phyloP scores from a whole-genome alignment of 2,113 vertebrate species.

The Chitala chitala region DNA sequence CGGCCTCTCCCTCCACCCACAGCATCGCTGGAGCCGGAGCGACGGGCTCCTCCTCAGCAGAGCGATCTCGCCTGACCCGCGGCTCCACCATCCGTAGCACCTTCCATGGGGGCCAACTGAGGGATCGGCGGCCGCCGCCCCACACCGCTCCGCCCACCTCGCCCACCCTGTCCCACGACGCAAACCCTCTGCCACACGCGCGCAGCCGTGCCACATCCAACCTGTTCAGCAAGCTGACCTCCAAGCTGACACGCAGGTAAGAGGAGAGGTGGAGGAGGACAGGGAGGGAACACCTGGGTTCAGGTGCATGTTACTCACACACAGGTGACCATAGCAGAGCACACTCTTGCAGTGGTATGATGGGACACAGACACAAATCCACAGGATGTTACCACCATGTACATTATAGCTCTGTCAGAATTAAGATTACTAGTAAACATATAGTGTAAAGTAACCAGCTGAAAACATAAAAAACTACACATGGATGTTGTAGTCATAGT shows the following conservation, averaged over 20 bases:
- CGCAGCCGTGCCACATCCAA: constrained; percentile 78
- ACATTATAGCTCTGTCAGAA: too few species aligned
- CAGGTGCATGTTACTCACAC: too few species aligned
- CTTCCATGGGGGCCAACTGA: constrained; percentile 87
- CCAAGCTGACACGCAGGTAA: constrained; percentile 89
- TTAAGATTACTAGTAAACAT: too few species aligned
- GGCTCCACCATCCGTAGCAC: constrained; percentile 83
- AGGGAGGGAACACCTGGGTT: background rate
- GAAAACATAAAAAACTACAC: too few species aligned
- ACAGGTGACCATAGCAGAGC: background rate
- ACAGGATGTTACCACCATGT: too few species aligned
- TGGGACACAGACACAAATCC: background rate
- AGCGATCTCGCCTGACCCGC: constrained; percentile 75
- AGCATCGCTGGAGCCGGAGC: constrained; percentile 69
- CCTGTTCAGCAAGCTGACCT: constrained; percentile 88
- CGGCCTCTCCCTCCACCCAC: constrained; percentile 76
- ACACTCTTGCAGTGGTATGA: background rate
- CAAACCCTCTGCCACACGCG: constrained; percentile 68
- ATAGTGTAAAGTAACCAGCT: too few species aligned
- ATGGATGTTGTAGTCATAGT: too few species aligned
- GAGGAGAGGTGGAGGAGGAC: constrained; percentile 36
- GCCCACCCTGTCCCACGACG: constrained; percentile 75
- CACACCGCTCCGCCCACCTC: constrained; percentile 76
- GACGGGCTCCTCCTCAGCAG: constrained; percentile 61
- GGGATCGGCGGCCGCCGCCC: constrained; percentile 73